Conservation (phyloP, 2,113 vertebrate genomes). For the Phylloscopus whistleri region DNA sequence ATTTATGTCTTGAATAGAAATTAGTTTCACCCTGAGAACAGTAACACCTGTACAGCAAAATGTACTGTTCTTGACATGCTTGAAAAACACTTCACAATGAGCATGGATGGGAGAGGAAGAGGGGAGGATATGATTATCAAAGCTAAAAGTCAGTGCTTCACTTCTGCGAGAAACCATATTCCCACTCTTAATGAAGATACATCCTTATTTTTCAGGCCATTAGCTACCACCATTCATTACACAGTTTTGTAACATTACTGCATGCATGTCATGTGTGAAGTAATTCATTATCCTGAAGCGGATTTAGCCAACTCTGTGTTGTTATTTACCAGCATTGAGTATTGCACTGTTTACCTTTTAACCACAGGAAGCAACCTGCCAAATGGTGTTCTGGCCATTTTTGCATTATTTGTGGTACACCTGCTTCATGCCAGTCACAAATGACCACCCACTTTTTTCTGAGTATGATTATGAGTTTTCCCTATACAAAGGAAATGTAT, state of each 20-base stretch:
- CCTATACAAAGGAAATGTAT: background rate
- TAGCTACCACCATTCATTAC: background rate
- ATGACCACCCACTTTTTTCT: background rate
- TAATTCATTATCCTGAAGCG: background rate
- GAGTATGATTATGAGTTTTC: background rate
- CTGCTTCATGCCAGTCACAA: background rate
- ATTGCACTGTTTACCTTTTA: background rate
- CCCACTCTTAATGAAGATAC: background rate
- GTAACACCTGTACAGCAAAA: background rate
- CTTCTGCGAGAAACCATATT: background rate
- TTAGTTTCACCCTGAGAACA: background rate
- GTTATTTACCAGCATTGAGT: background rate
- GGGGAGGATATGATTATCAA: background rate
- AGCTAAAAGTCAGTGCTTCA: background rate
- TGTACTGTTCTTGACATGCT: background rate
- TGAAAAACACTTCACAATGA: background rate
- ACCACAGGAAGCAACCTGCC: background rate
- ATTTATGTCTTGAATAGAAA: background rate
- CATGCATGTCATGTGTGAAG: background rate
- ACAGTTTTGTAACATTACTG: background rate
- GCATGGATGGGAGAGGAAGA: fast-evolving
- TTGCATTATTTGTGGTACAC: background rate
- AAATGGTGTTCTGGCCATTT: background rate
- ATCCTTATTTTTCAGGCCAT: background rate
- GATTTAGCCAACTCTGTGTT: background rate